A percentile compares a stretch with the other conserved stretches of the same genome.
These are phyloP conservation scores for Pseudopleuronectes americanus DNA, from an alignment of 2,797 vertebrate genomes.

Conservation along the genomic window DNA sequence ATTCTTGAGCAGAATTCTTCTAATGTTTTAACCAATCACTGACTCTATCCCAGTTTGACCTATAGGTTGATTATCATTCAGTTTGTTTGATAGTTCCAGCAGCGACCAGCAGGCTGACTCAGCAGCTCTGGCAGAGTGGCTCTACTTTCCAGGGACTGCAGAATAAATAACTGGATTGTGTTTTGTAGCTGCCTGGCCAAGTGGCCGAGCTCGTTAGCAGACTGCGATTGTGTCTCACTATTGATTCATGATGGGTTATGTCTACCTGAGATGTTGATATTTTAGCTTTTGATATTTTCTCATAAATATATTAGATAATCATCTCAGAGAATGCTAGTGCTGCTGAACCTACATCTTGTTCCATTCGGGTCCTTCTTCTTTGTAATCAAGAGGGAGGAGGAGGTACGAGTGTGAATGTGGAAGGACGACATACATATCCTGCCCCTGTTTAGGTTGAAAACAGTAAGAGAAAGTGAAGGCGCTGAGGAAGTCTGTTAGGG, in stretches of 20 bases:
- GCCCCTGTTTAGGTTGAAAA: constrained; percentile 58
- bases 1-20: too few species aligned
- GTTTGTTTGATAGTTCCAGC: not conserved
- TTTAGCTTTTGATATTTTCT: not conserved
- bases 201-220: not conserved
- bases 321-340: not conserved
- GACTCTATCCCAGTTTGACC: too few species aligned
- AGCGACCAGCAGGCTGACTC: not conserved
- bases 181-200: not conserved
- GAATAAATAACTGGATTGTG: constrained; percentile 9
- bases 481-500: constrained; percentile 33
- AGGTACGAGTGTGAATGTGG: not conserved
- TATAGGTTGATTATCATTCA: constrained; percentile 4
- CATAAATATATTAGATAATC: not conserved
- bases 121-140: not conserved
- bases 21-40: too few species aligned
- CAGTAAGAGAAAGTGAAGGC: constrained; percentile 33
- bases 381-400: constrained; percentile 18
- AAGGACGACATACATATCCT: constrained; percentile 54
- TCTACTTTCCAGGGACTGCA: not conserved
- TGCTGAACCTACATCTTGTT: constrained; percentile 16
- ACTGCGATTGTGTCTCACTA: not conserved
- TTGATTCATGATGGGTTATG: not conserved
- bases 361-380: constrained; percentile 23
- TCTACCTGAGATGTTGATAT: not conserved